phyloP scores from a whole-genome alignment of 2,797 vertebrate genomes.

The Enteromius afrohamiltoni region DNA sequence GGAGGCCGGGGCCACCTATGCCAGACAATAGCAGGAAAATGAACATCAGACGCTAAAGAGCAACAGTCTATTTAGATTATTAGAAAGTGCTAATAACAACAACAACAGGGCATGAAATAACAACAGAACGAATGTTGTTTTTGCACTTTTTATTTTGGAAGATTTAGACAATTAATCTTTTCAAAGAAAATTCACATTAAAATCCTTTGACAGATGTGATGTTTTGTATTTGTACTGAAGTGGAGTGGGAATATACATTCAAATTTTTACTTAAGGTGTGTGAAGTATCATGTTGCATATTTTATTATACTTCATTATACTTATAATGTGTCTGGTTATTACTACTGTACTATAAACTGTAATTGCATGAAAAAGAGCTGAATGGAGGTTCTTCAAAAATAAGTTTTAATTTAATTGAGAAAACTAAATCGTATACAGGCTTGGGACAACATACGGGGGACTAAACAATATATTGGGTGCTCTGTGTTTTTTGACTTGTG shows the following conservation, averaged over 20 bases:
- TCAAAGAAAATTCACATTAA: not conserved
- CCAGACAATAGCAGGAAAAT: slow-evolving; percentile 82
- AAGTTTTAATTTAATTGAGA: too few relatives aligned
- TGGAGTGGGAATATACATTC: too few relatives aligned
- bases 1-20: slow-evolving; percentile 68
- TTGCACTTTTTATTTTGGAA: not conserved
- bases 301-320: too few relatives aligned
- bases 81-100: slow-evolving; percentile 67
- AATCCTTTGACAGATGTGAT: not conserved
- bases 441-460: too few relatives aligned
- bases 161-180: not conserved
- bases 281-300: too few relatives aligned
- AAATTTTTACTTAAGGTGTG: too few relatives aligned
- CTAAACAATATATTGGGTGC: not conserved
- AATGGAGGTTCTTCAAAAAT: too few relatives aligned
- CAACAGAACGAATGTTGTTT: slow-evolving; percentile 43
- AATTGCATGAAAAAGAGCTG: too few relatives aligned
- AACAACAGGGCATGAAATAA: slow-evolving; percentile 68
- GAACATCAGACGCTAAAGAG: slow-evolving; percentile 76
- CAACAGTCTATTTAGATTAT: slow-evolving; percentile 75
- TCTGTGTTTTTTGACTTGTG: not conserved
- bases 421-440: too few relatives aligned
- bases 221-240: too few relatives aligned
- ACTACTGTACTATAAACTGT: too few relatives aligned
- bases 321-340: too few relatives aligned